Conservation (phyloP, 2,113 vertebrate genomes). For the Dendrocopos noguchii region DNA sequence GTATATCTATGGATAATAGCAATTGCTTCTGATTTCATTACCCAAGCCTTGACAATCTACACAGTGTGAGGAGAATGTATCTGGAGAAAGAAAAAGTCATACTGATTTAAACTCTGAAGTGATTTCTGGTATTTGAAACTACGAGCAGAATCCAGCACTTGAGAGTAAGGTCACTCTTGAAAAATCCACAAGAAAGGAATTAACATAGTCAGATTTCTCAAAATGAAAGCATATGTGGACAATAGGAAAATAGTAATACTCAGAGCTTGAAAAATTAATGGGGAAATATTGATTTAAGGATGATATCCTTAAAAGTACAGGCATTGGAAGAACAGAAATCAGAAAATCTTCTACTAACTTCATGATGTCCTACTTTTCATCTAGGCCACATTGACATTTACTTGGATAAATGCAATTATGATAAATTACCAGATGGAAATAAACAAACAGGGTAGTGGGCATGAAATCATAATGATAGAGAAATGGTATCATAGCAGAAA, state of each 20-base stretch:
- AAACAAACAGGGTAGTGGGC: background rate
- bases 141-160: background rate
- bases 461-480: background rate
- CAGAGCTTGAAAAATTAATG: background rate
- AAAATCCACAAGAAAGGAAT: background rate
- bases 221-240: background rate
- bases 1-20: background rate
- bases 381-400: background rate
- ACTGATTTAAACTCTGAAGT: background rate
- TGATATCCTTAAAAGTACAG: background rate
- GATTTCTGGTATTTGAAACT: background rate
- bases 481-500: background rate
- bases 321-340: background rate
- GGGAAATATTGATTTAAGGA: background rate
- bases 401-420: background rate
- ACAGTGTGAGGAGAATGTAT: background rate
- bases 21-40: background rate
- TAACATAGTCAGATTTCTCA: background rate
- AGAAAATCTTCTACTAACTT: background rate
- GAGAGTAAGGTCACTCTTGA: background rate
- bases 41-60: background rate
- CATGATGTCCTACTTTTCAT: background rate
- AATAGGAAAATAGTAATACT: background rate
- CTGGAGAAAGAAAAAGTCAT: background rate
- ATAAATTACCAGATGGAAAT: background rate